Conservation (phyloP, 2,797 vertebrate species). For the Discoglossus pictus region DNA sequence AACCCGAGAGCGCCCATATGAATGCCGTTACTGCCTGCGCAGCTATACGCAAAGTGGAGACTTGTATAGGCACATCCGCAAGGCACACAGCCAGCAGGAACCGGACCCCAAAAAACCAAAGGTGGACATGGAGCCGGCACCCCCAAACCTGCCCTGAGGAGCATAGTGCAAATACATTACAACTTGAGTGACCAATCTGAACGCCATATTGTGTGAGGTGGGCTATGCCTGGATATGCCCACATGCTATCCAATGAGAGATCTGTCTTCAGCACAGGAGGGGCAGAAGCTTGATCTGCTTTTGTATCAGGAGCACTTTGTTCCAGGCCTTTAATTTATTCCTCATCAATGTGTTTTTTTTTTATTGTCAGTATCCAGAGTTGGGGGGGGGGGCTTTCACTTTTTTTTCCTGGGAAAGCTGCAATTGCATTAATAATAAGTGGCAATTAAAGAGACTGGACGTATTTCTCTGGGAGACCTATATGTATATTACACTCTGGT, state of each 20-base stretch:
- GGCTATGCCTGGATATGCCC: background rate
- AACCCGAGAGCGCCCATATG: conserved; percentile 89
- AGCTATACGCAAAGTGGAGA: conserved; percentile 95
- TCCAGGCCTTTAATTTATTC: conserved; percentile 33
- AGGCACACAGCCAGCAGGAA: conserved; percentile 85
- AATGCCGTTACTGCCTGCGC: conserved; percentile 91
- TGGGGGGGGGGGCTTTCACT: too few species aligned
- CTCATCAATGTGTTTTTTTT: conserved; percentile 11
- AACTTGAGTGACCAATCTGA: too few species aligned
- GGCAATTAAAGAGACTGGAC: too few species aligned
- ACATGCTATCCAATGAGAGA: background rate
- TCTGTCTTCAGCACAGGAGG: background rate
- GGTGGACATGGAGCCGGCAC: conserved; percentile 61
- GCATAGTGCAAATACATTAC: background rate
- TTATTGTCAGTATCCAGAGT: background rate
- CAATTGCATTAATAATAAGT: too few species aligned
- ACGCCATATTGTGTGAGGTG: too few species aligned
- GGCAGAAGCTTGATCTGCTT: background rate
- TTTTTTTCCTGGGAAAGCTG: too few species aligned
- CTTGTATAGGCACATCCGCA: conserved; percentile 92
- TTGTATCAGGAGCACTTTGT: conserved; percentile 12
- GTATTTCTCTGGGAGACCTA: too few species aligned
- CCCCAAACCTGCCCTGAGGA: conserved; percentile 64
- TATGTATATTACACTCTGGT: background rate
- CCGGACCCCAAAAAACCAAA: conserved; percentile 80